Base-by-base conservation (phyloP, 2,113 vertebrate species). In the Nibea albiflora region DNA sequence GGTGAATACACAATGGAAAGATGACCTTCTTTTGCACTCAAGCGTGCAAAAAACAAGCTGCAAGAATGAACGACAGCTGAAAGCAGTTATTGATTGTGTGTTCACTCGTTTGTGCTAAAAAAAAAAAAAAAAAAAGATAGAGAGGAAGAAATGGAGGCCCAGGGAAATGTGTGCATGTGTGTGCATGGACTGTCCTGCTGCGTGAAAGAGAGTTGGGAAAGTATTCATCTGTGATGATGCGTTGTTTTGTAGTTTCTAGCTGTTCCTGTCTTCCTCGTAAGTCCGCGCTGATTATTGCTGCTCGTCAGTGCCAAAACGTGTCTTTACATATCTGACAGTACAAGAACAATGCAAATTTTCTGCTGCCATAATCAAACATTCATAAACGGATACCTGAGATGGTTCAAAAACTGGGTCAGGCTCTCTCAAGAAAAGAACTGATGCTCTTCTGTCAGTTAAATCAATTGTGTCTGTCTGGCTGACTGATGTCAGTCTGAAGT, bases 21-120 rank as follows among this genome's bases (percentile, higher is more conserved):
- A 72, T 77, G 5, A 65, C 39, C 84, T 77, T 17, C 22, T 65
- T 62, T 87, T 31, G 50, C 28, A 74, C 19, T 57, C 24, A 50
- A 46, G 12, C 52, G 31, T 76, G 62, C 53, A 72, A 85, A 81
- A 80, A 85, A 74, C 28, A 24, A 83, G 20, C 54, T 64, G n/a
- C 14, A 54, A 50, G 26, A 81, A 61, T 42, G 35, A 84, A 63
- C 24, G 64, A 31, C 69, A 63, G 57, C 28, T 84, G 67, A 73
- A 56, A 76, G 67, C 64, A 71, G 58, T 60, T 77, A 84, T 82
- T 71, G 78, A 75, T 86, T 67, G 67, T 74, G 58, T 50, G 49
- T 46, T 42, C 53, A 58, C 52, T 79, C 19, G 11, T 70, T 47
- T 61, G 46, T 12, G 22, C 50, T 60, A 64, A 67, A 69, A 57